These are phyloP conservation scores for Callorhinus ursinus DNA, from an alignment of 2,113 vertebrate genomes.

Conservation along the genomic window DNA sequence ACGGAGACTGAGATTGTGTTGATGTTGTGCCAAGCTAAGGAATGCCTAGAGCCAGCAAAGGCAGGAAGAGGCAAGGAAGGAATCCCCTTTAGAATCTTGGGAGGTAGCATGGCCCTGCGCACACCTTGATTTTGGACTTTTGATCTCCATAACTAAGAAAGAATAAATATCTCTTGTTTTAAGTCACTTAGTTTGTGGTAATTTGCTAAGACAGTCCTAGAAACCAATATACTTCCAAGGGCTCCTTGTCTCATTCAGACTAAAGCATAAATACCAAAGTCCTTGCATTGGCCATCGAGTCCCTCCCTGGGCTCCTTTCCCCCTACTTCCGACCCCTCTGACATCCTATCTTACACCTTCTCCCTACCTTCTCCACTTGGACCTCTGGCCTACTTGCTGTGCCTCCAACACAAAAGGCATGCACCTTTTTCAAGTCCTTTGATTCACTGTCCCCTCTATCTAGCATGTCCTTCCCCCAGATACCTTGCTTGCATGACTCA, in stretches of 20 bases:
- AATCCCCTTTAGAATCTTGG: background rate
- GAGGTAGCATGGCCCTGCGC: background rate
- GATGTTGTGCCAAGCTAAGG: background rate
- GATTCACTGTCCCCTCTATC: background rate
- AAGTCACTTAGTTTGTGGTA: background rate
- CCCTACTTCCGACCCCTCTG: background rate
- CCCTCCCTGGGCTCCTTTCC: background rate
- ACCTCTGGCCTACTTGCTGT: background rate
- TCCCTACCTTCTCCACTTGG: background rate
- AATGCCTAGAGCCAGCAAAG: background rate
- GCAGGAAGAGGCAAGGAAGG: background rate
- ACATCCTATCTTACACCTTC: no score
- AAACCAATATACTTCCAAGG: background rate
- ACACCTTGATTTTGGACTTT: background rate
- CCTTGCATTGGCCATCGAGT: background rate
- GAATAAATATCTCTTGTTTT: constrained; percentile 18
- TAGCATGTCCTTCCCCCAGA: background rate
- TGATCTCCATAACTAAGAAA: background rate
- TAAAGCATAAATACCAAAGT: background rate
- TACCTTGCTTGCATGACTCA: background rate
- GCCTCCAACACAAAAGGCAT: background rate
- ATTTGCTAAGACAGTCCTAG: background rate
- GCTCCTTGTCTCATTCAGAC: background rate
- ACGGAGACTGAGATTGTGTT: background rate
- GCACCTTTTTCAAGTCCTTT: background rate